Percentiles rank a stretch among this genome's conserved stretches.
Evolutionary conservation across 2,888 invertebrate genomes (phyloP).

Genomic region (Hirudinaria manillensis): DNA sequence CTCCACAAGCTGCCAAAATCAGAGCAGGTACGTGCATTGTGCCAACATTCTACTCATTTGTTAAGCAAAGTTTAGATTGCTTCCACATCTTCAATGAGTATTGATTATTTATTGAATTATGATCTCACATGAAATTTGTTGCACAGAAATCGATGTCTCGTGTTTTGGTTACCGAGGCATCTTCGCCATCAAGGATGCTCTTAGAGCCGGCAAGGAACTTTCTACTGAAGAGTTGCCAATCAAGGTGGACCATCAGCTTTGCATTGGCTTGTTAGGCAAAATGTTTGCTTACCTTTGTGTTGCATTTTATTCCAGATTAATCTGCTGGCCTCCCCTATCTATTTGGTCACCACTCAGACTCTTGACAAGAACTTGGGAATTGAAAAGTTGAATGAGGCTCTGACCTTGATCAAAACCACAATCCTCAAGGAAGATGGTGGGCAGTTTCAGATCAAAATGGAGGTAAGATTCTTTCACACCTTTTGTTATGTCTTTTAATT

Average conservation of each 20-base stretch:
- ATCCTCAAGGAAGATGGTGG: slow-evolving; percentile 74
- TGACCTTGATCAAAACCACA: slow-evolving; percentile 59
- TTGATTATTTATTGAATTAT: no score
- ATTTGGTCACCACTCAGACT: slow-evolving; percentile 97
- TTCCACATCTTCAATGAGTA: no score
- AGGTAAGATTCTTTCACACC: slow-evolving; percentile 60
- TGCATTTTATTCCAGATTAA: slow-evolving; percentile 65
- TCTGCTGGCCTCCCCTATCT: slow-evolving; percentile 93
- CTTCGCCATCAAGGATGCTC: slow-evolving; percentile 86
- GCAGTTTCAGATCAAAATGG: slow-evolving; percentile 88
- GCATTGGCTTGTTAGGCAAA: slow-evolving; percentile 86
- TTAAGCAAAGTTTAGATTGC: no score
- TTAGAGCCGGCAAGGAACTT: slow-evolving; percentile 79
- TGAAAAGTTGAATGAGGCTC: slow-evolving; percentile 77
- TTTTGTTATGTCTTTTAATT: neutral
- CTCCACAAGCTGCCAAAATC: slow-evolving; percentile 93
- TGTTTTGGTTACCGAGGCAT: slow-evolving; percentile 97
- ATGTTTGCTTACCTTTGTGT: neutral
- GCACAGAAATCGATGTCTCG: slow-evolving; percentile 72
- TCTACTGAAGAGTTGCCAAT: slow-evolving; percentile 90
- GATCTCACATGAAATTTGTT: no score
- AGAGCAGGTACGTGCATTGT: slow-evolving; percentile 64
- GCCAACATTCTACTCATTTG: neutral
- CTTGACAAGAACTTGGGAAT: slow-evolving; percentile 90
- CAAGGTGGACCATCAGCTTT: slow-evolving; percentile 58